phyloP scores from a whole-genome alignment of 2,797 vertebrate genomes.

The Ficedula albicollis region DNA sequence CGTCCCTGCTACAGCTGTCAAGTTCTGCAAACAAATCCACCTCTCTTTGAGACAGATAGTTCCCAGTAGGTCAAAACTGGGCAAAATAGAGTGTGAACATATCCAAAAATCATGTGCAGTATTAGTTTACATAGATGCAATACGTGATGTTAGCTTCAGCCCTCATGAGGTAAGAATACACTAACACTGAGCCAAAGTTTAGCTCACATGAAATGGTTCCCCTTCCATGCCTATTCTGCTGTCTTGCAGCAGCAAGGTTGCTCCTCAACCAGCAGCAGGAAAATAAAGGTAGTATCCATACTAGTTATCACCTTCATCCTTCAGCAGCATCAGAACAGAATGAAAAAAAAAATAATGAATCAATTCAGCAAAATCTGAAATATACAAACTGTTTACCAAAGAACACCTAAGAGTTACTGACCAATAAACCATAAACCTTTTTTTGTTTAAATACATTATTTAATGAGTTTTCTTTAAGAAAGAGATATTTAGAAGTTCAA shows the following conservation, averaged over 20 bases:
- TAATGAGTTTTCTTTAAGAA: constrained; percentile 44
- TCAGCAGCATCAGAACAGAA: neutral
- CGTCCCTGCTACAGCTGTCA: neutral
- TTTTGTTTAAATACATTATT: constrained; percentile 25
- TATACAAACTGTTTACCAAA: neutral
- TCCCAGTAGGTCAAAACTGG: neutral
- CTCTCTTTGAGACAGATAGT: neutral
- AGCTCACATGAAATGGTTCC: accelerated
- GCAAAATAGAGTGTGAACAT: neutral
- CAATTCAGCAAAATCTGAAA: neutral
- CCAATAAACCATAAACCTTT: neutral
- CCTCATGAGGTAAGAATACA: accelerated
- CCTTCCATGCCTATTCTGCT: neutral
- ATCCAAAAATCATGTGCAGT: neutral
- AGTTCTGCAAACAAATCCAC: neutral
- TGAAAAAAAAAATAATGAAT: neutral
- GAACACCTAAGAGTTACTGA: neutral
- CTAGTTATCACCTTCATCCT: neutral
- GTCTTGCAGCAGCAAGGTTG: neutral
- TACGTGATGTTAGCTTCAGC: neutral
- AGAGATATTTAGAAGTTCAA: neutral
- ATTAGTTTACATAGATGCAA: neutral
- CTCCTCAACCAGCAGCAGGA: neutral
- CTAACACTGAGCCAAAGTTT: neutral
- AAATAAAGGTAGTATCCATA: neutral